These are phyloP conservation scores for Penaeus japonicus DNA, from an alignment of 1,140 invertebrate genomes.

Conservation along the genomic window DNA sequence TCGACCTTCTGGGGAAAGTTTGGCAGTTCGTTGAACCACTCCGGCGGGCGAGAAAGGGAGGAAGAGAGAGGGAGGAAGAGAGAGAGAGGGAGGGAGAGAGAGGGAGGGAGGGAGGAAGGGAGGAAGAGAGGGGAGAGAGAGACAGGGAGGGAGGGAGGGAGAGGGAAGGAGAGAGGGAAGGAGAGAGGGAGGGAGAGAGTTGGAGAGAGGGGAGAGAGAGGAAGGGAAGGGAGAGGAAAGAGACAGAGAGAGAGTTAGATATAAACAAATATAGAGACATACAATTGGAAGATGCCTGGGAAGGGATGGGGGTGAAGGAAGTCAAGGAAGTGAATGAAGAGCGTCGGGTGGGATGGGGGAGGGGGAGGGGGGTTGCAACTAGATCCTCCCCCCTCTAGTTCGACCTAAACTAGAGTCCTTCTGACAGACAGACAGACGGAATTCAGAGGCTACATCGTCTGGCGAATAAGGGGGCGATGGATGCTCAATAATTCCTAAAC, in stretches of 20 bases:
- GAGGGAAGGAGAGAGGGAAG: neutral
- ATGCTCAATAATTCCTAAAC: too few relatives aligned
- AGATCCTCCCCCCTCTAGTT: too few relatives aligned
- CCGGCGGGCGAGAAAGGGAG: neutral
- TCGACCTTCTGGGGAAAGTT: slow-evolving; percentile 11
- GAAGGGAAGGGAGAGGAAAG: too few relatives aligned
- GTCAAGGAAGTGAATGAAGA: neutral
- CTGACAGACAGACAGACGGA: too few relatives aligned
- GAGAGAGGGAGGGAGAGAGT: too few relatives aligned
- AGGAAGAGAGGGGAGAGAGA: neutral
- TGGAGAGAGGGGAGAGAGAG: neutral
- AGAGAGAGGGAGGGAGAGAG: neutral
- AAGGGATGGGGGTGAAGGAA: neutral
- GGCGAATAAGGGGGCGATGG: neutral
- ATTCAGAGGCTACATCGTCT: too few relatives aligned
- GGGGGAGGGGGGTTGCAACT: neutral
- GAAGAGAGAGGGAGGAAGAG: neutral
- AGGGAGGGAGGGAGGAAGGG: neutral
- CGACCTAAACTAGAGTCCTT: too few relatives aligned
- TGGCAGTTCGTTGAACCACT: slow-evolving; percentile 15
- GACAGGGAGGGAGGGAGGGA: neutral
- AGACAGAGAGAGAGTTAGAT: too few relatives aligned
- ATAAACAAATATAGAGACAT: too few relatives aligned
- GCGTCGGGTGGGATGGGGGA: neutral
- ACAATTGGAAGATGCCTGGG: neutral